Evolutionary conservation across 2,888 invertebrate genomes (phyloP).

Genomic region (Drosophila mimetica): DNA sequence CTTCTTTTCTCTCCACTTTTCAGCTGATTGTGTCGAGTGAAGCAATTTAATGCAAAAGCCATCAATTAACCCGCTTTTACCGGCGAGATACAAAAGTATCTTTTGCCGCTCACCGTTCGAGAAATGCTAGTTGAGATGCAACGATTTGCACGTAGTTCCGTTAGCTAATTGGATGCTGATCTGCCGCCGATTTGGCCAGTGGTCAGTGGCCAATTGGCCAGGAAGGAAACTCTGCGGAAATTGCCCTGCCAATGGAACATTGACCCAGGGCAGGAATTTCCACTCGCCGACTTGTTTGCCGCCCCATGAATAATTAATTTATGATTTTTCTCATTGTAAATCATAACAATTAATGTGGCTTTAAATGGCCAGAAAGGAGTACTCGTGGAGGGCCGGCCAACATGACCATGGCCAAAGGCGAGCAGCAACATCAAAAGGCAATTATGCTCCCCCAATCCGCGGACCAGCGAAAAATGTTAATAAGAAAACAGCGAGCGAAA

Average conservation of each 20-base stretch:
- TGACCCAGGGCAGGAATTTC: conserved; percentile 45
- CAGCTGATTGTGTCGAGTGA: conserved; percentile 64
- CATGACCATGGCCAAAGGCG: conserved; percentile 48
- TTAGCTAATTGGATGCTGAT: conserved; percentile 72
- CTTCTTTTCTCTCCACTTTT: neutral
- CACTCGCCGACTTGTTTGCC: conserved; percentile 13
- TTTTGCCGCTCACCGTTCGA: conserved; percentile 52
- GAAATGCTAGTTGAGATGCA: conserved; percentile 58
- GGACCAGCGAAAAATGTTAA: conserved; percentile 51
- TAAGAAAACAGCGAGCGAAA: conserved; percentile 33
- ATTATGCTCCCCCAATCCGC: conserved; percentile 47
- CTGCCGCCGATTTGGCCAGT: conserved; percentile 33
- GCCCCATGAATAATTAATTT: conserved; percentile 71
- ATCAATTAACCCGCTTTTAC: conserved; percentile 78
- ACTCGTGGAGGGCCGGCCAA: conserved; percentile 15
- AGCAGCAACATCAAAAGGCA: conserved; percentile 65
- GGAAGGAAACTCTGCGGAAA: conserved; percentile 39
- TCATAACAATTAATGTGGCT: conserved; percentile 77
- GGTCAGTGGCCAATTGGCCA: conserved; percentile 9
- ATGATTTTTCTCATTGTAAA: conserved; percentile 78
- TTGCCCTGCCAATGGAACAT: conserved; percentile 22
- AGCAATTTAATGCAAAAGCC: conserved; percentile 80
- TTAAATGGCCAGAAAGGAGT: conserved; percentile 49
- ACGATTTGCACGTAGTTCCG: conserved; percentile 80
- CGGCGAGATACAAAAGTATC: conserved; percentile 68